Evolutionary conservation across 1,140 invertebrate species (phyloP).

Genomic region (Euschistus heros): DNA sequence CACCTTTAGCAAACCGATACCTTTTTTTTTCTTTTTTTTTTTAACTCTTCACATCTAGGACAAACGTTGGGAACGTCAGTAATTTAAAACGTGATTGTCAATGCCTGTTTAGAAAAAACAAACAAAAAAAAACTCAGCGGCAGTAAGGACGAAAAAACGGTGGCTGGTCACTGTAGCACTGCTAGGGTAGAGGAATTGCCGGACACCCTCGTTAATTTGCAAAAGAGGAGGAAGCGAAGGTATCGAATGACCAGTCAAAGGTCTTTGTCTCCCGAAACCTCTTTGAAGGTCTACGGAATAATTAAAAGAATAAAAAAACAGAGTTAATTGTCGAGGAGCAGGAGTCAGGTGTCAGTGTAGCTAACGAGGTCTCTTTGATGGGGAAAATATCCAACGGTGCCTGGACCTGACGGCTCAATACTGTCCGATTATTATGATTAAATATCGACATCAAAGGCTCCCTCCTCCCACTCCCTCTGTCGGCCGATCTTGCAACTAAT

Average conservation of each 20-base stretch:
- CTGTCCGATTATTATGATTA: conserved; percentile 12
- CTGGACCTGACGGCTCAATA: conserved; percentile 13
- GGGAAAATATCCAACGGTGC: not conserved
- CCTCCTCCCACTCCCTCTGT: not conserved
- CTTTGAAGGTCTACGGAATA: not conserved
- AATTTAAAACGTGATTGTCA: too few species aligned
- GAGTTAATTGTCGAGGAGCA: conserved; percentile 2
- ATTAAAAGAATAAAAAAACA: conserved; percentile 6
- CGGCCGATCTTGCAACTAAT: conserved; percentile 3
- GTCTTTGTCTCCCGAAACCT: not conserved
- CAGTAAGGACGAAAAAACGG: too few species aligned
- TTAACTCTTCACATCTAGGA: too few species aligned
- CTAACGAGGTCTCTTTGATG: not conserved
- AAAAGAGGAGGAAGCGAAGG: not conserved
- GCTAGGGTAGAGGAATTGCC: too few species aligned
- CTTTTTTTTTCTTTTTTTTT: too few species aligned
- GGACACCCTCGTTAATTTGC: conserved; percentile 5
- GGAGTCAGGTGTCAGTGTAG: conserved; percentile 11
- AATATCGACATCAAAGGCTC: conserved; percentile 7
- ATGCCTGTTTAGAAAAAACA: too few species aligned
- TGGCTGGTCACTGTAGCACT: too few species aligned
- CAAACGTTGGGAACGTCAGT: too few species aligned
- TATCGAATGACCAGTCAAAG: conserved; percentile 14
- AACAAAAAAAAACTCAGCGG: too few species aligned
- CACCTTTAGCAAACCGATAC: too few species aligned